A percentile compares a stretch with the other conserved stretches of the same genome.
Conservation (phyloP, 2,113 vertebrate genomes). For the Dromiciops gliroides region DNA sequence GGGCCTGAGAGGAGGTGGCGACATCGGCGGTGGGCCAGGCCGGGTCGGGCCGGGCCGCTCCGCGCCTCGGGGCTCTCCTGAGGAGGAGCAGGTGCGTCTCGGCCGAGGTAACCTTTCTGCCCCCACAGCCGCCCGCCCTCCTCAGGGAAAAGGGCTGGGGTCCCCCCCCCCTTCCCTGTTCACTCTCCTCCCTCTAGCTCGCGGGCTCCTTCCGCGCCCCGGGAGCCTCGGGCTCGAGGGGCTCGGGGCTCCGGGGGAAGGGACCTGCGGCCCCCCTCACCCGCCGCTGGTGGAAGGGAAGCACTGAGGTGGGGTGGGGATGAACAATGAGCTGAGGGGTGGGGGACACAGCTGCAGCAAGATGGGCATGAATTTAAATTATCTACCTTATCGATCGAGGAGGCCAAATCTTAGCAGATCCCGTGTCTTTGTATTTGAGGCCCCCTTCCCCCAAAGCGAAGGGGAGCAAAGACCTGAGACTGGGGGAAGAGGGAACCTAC, state of each 20-base stretch:
- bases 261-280: not conserved
- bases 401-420: not conserved
- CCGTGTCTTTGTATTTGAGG: not conserved
- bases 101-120: not conserved
- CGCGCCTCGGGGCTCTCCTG: not conserved
- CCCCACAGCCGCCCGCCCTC: not conserved
- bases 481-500: not conserved
- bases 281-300: not conserved
- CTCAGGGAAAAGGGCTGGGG: not conserved
- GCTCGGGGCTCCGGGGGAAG: not conserved
- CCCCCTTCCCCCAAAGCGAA: not conserved
- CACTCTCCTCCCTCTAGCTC: not conserved
- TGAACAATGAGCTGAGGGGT: not conserved
- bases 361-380: slow-evolving; percentile 49
- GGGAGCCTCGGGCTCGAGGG: not conserved
- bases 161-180: fast-evolving
- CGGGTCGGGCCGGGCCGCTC: not conserved
- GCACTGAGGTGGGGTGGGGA: not conserved
- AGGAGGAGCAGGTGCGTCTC: not conserved
- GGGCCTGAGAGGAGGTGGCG: not conserved
- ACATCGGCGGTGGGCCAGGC: not conserved
- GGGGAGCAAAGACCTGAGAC: not conserved
- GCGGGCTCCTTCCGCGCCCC: not conserved
- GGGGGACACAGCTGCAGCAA: slow-evolving; percentile 7
- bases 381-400: slow-evolving; percentile 28